A percentile compares a stretch with the other conserved stretches of the same genome.
Evolutionary conservation across 2,888 invertebrate species (phyloP).

Genomic region (Heliconius ismenius): DNA sequence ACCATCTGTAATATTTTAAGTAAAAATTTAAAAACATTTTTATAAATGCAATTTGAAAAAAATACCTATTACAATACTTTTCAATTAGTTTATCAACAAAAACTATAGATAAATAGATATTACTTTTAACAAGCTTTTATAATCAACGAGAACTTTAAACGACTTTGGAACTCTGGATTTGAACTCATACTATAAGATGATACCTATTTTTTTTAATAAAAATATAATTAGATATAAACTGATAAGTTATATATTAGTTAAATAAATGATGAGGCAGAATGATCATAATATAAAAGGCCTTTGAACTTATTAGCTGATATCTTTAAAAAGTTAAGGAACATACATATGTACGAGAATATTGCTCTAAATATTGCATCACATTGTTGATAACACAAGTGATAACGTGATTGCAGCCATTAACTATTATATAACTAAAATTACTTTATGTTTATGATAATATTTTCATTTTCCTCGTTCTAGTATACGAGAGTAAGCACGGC

Average conservation of each 20-base stretch:
- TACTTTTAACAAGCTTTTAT: no score
- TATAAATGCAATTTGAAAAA: neutral
- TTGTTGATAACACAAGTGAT: neutral
- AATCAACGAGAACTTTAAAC: no score
- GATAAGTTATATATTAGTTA: neutral
- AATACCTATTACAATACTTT: neutral
- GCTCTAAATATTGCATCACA: constrained; percentile 12
- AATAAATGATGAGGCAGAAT: neutral
- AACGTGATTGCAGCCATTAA: neutral
- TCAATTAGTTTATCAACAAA: no score
- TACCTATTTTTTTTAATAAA: no score
- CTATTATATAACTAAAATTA: neutral
- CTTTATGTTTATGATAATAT: neutral
- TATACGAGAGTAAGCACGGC: neutral
- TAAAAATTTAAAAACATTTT: neutral
- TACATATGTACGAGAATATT: neutral
- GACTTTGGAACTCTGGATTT: no score
- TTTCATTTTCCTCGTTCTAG: neutral
- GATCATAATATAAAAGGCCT: constrained; percentile 8
- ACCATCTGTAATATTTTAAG: constrained; percentile 60
- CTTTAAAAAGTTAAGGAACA: neutral
- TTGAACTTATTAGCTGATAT: constrained; percentile 8
- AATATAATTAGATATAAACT: neutral
- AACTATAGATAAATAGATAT: no score
- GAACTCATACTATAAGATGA: no score